A percentile compares a stretch with the other conserved stretches of the same genome.
phyloP scores from a whole-genome alignment of 2,113 vertebrate species.

The Gadus macrocephalus region DNA sequence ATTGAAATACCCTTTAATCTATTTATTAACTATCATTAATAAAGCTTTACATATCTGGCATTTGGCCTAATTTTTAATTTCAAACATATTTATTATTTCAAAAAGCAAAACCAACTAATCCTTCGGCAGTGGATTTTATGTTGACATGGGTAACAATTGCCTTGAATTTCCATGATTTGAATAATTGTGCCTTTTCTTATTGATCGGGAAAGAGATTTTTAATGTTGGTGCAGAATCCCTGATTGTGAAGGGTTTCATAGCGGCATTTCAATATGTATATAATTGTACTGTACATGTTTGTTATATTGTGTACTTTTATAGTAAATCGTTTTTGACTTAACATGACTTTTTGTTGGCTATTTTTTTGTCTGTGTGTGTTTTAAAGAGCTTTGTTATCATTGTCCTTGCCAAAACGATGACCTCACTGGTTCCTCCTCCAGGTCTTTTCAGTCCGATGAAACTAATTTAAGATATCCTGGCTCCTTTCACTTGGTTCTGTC shows the following conservation, averaged over 20 bases:
- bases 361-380: slow-evolving; percentile 3
- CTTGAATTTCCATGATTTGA: background rate
- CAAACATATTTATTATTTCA: no score
- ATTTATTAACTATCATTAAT: no score
- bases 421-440: slow-evolving; percentile 30
- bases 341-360: slow-evolving; percentile 7
- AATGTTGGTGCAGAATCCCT: background rate
- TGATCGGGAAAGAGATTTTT: background rate
- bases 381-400: slow-evolving; percentile 30
- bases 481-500: no score
- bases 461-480: no score
- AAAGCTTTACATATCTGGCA: no score
- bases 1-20: no score
- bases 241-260: slow-evolving; percentile 6
- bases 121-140: no score
- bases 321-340: background rate
- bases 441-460: background rate
- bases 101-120: no score
- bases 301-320: background rate
- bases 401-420: slow-evolving; percentile 34
- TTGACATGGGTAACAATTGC: no score
- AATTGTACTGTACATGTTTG: background rate
- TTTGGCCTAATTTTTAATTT: no score
- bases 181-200: slow-evolving; percentile 9
- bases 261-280: background rate